phyloP scores from a whole-genome alignment of 2,797 vertebrate genomes.

The Paedocypris micromegethes region DNA sequence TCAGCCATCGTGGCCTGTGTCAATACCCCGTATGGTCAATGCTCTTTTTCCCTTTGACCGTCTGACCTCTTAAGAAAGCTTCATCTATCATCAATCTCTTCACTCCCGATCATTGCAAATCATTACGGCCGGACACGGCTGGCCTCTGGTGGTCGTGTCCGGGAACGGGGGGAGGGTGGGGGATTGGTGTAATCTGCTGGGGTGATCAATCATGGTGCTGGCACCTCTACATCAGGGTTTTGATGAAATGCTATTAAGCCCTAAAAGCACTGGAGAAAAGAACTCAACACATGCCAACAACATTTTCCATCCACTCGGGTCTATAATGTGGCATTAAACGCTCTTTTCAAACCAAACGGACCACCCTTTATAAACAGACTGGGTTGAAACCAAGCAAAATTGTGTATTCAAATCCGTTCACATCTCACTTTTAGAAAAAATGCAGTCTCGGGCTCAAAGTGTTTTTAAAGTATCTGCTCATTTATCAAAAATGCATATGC shows the following conservation, averaged over 20 bases:
- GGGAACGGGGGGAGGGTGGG: conserved; percentile 55
- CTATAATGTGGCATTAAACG: conserved; percentile 35
- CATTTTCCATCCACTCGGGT: conserved; percentile 24
- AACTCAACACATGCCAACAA: conserved; percentile 39
- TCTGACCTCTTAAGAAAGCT: conserved; percentile 51
- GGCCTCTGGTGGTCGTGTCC: conserved; percentile 52
- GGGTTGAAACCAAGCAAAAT: too few relatives aligned
- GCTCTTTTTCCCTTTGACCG: conserved; percentile 46
- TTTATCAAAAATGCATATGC: conserved; percentile 30
- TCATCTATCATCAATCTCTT: conserved; percentile 77
- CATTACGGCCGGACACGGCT: conserved; percentile 60
- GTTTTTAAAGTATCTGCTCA: conserved; percentile 16
- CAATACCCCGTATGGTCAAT: conserved; percentile 58
- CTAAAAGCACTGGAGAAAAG: conserved; percentile 41
- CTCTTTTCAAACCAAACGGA: background rate
- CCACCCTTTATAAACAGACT: too few relatives aligned
- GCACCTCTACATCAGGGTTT: conserved; percentile 64
- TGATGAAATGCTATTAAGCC: conserved; percentile 63
- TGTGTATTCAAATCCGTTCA: background rate
- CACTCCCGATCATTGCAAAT: conserved; percentile 71
- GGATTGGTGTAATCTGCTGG: conserved; percentile 58
- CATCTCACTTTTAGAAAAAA: too few relatives aligned
- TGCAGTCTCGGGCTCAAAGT: too few relatives aligned
- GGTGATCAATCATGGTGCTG: conserved; percentile 72
- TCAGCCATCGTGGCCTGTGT: conserved; percentile 56